Conservation (phyloP, 2,797 vertebrate genomes). For the Spinus olivaceus region DNA sequence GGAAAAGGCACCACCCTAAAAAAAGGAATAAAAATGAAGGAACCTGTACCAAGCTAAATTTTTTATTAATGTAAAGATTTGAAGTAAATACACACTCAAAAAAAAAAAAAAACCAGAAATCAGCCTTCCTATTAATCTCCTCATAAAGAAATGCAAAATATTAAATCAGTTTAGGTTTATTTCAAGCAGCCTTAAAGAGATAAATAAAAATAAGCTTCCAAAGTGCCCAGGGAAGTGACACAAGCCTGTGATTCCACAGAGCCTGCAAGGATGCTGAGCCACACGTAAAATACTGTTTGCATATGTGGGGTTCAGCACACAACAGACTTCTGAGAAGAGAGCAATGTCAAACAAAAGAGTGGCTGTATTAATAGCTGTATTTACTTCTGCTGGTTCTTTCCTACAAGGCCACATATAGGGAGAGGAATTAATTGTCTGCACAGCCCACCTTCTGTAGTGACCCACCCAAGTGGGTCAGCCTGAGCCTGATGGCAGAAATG, state of each 20-base stretch:
- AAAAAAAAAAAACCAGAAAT: background rate
- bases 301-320: background rate
- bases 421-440: background rate
- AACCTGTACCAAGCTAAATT: background rate
- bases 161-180: background rate
- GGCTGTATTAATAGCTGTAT: background rate
- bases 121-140: background rate
- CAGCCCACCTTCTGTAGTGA: background rate
- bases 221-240: background rate
- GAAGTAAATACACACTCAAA: background rate
- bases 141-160: background rate
- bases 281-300: background rate
- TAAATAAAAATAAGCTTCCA: slow-evolving; percentile 12
- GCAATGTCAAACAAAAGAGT: background rate
- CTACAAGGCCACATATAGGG: background rate
- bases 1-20: slow-evolving; percentile 1
- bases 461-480: slow-evolving; percentile 51
- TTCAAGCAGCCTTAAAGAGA: background rate
- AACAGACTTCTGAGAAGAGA: background rate
- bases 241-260: background rate
- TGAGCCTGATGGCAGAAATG: slow-evolving; percentile 37
- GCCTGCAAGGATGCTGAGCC: background rate
- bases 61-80: background rate
- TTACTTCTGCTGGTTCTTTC: background rate
- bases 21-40: slow-evolving; percentile 3